phyloP scores from a whole-genome alignment of 2,888 invertebrate species.

The Drosophila cyrtoloma region DNA sequence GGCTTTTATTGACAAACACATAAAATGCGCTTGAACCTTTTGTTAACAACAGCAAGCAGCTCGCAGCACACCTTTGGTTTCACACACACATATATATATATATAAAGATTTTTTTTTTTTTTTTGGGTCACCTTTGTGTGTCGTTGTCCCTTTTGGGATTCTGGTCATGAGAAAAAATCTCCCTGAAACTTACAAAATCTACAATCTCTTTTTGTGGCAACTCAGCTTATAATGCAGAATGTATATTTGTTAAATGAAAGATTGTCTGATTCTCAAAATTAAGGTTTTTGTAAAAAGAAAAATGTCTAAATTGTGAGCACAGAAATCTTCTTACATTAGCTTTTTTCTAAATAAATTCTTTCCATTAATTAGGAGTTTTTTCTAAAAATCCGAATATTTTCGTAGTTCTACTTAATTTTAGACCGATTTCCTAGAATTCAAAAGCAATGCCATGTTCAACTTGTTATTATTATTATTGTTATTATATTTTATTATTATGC shows the following conservation, averaged over 20 bases:
- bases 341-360: background rate
- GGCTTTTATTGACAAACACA: slow-evolving; percentile 72
- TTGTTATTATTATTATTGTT: too few relatives aligned
- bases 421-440: background rate
- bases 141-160: slow-evolving; percentile 45
- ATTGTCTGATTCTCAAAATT: background rate
- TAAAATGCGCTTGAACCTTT: slow-evolving; percentile 76
- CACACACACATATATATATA: background rate
- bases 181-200: background rate
- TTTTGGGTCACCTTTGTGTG: slow-evolving; percentile 27
- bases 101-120: background rate
- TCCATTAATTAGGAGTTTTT: background rate
- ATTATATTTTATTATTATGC: background rate
- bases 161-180: background rate
- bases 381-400: background rate
- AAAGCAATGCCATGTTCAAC: background rate
- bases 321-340: background rate
- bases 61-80: slow-evolving; percentile 60
- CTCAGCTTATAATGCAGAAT: background rate
- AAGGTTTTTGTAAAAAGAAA: background rate
- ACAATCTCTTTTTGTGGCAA: background rate
- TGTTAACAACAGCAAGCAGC: slow-evolving; percentile 56
- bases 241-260: background rate
- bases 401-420: background rate
- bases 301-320: background rate